Evolutionary conservation across 2,888 invertebrate genomes (phyloP), one percentile per base, ranked within the genome.

Genomic region (Monopis laevigella): DNA sequence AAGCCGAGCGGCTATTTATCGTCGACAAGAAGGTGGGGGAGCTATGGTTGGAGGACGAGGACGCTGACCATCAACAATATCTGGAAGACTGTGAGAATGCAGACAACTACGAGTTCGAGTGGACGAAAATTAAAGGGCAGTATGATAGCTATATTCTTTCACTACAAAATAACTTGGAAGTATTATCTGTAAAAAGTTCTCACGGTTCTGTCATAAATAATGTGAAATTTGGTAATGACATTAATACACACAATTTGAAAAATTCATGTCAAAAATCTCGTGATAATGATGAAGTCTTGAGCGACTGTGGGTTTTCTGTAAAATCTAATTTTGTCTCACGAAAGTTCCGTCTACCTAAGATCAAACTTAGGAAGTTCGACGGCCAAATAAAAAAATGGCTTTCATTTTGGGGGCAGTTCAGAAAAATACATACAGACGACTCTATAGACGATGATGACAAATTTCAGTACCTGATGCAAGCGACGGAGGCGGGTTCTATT

Each of bases 371-470:
- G 16, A 32, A 32, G 14, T 32, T 32, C 10, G 32, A 32, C 10
- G 32, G 32, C 13, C 3, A 32, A 12, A 16, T 32, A 16, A 32
- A 32, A 32, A 32, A 32, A 13, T 32, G 32, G 32, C 10, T 32
- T 5, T 12, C 32, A 8, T 32, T 32, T 10, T 32, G 32, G 32
- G 32, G 32, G 3, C 32, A 12, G 14, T 32, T 32, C 32, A 32
- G 13, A 13, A 32, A 32, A 13, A 32, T 32, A 13, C 32, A 32
- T 16, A 10, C 3, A 10, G 32, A 6, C 4, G 14, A 3, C 5
- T 5, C 3, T 10, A 12, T 32, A 32, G 11, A 6, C 4, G 32
- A 32, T 13, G 32, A 14, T 13, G 32, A 32, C 14, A 32, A 32
- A n/a, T n/a, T n/a, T n/a, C n/a, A n/a, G n/a, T n/a, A n/a, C n/a